phyloP scores from a whole-genome alignment of 2,113 vertebrate genomes.

The Atlantisia rogersi region DNA sequence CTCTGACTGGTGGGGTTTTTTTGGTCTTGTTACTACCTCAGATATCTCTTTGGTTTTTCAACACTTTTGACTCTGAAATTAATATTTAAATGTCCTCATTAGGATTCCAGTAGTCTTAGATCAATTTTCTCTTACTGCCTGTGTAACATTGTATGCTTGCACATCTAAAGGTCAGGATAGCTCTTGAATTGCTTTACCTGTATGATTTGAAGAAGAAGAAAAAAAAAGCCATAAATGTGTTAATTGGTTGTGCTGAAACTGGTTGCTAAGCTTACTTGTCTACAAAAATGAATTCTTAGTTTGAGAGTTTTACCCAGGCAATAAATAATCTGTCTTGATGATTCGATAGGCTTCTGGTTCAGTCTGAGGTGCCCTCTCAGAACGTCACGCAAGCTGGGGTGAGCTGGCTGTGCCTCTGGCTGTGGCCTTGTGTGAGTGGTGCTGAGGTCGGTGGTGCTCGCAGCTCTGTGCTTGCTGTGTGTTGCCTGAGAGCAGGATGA shows the following conservation, averaged over 20 bases:
- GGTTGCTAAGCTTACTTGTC: not conserved
- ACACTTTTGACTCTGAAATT: not conserved
- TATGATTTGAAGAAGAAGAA: not conserved
- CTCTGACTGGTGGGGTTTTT: not conserved
- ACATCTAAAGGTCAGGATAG: not conserved
- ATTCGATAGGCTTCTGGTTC: not conserved
- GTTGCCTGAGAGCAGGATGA: not conserved
- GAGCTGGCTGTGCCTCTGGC: not conserved
- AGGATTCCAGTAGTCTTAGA: not conserved
- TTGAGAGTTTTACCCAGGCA: not conserved
- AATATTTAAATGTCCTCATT: not conserved
- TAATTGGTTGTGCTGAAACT: not conserved
- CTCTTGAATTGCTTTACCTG: not conserved
- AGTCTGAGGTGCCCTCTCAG: not conserved
- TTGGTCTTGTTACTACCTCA: not conserved
- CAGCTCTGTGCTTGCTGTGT: not conserved
- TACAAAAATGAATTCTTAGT: not conserved
- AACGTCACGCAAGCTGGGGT: not conserved
- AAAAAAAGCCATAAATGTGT: not conserved
- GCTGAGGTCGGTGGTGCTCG: not conserved
- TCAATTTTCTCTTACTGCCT: not conserved
- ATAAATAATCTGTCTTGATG: not conserved
- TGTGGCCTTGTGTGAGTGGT: accelerated
- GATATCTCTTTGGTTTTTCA: not conserved
- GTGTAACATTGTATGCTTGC: not conserved